Evolutionary conservation across 2,797 vertebrate genomes (phyloP), one percentile per base, ranked within the genome.

Genomic region (Tragopan temminckii): DNA sequence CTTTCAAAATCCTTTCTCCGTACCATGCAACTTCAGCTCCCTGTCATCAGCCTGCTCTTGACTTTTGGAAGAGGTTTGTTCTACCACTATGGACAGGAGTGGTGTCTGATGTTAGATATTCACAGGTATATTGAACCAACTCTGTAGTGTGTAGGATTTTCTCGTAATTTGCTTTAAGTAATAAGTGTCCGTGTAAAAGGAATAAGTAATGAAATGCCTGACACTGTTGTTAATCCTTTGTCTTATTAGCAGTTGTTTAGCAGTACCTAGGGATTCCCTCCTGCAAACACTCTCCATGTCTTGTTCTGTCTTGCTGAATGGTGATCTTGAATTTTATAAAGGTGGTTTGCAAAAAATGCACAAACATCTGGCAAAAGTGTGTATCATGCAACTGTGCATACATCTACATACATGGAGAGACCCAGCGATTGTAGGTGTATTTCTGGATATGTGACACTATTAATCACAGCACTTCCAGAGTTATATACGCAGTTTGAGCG

Each of bases 161-260:
- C n/a, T 80, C 91, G 75, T 78, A 31, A 83, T 96, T 96, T 95
- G 62, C 69, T 89, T 19, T 52, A 85, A 83, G 69, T 81, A 85
- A 72, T 40, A 74, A 86, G 29, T 61, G 64, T 21, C 38, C 64
- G 4, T 36, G 40, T 74, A 74, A 85, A 79, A 50, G 67, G 61
- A 93, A 77, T 84, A 91, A 91, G 25, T 63, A 84, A 61, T 53
- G 70, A 93, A 91, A 85, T 63, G 42, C 29, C 61, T 81, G 69
- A 62, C 38, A 67, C 74, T 74, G 52, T 77, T 78, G 27, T 11
- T 90, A 90, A 90, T 82, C 70, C 64, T 94, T 88, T 94, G 40
- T 84, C 21, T 93, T 93, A 74, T 82, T 86, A 91, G 33, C 61
- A 64, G 61, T 45, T 91, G 46, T 24, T 40, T 75, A 82, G 43